phyloP scores from a whole-genome alignment of 2,797 vertebrate species.

The Odontamblyopus rebecca region DNA sequence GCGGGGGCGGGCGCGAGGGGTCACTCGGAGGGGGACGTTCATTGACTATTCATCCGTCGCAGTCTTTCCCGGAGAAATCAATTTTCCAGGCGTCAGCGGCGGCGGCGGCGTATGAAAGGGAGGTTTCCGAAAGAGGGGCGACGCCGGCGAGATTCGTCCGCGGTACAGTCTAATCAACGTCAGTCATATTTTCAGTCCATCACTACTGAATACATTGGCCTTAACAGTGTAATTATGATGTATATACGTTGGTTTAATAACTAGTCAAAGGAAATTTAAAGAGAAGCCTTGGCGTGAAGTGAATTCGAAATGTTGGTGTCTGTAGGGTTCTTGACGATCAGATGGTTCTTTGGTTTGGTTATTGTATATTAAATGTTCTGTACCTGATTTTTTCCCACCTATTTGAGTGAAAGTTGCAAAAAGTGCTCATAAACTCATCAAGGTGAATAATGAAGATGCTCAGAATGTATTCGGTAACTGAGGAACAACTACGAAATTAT shows the following conservation, averaged over 20 bases:
- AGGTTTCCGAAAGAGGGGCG: slow-evolving; percentile 49
- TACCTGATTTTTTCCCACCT: too few relatives aligned
- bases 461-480: too few relatives aligned
- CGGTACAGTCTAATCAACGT: slow-evolving; percentile 69
- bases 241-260: slow-evolving; percentile 1
- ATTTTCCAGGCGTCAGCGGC: slow-evolving; percentile 76
- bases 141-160: slow-evolving; percentile 57
- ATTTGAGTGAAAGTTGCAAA: too few relatives aligned
- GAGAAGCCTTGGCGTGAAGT: slow-evolving; percentile 11
- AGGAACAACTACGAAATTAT: too few relatives aligned
- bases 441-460: too few relatives aligned
- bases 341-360: background rate
- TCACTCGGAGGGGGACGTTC: slow-evolving; percentile 78
- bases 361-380: too few relatives aligned
- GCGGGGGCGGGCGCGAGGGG: slow-evolving; percentile 57
- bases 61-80: slow-evolving; percentile 73
- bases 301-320: slow-evolving; percentile 18
- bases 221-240: slow-evolving; percentile 34
- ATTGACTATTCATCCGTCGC: slow-evolving; percentile 79
- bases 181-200: slow-evolving; percentile 52
- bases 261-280: slow-evolving; percentile 9
- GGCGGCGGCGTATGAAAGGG: slow-evolving; percentile 63
- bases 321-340: background rate
- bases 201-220: slow-evolving; percentile 37
- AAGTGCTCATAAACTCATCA: too few relatives aligned